A percentile compares a stretch with the other conserved stretches of the same genome.
phyloP scores from a whole-genome alignment of 2,888 invertebrate genomes.

The Bursaphelenchus okinawaensis region DNA sequence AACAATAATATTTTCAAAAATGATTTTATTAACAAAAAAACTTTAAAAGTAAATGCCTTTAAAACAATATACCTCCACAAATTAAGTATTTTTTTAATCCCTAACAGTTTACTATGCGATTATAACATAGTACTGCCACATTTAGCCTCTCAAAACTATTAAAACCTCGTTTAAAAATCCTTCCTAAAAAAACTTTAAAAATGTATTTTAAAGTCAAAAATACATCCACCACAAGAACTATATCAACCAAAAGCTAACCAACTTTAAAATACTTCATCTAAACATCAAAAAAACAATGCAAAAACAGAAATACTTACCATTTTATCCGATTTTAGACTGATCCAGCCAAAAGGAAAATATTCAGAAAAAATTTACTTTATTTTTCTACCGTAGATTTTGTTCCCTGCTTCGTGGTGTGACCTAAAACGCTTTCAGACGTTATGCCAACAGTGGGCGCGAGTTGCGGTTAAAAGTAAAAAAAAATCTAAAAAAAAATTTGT shows the following conservation, averaged over 20 bases:
- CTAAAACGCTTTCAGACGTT: background rate
- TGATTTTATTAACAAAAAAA: background rate
- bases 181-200: no score
- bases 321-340: background rate
- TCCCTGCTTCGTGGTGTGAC: background rate
- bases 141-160: no score
- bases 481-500: no score
- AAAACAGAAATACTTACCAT: background rate
- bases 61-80: no score
- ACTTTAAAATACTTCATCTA: background rate
- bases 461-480: background rate
- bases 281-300: background rate
- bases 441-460: background rate
- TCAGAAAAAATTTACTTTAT: background rate
- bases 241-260: background rate
- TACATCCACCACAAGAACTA: no score
- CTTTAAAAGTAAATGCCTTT: no score
- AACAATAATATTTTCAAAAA: background rate
- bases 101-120: no score
- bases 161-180: no score
- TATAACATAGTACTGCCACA: no score
- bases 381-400: background rate
- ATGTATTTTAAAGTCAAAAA: no score
- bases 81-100: no score
- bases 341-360: background rate